Evolutionary conservation across 2,888 invertebrate genomes (phyloP), one percentile per base, ranked within the genome.

Genomic region (Strigamia transsilvanica): DNA sequence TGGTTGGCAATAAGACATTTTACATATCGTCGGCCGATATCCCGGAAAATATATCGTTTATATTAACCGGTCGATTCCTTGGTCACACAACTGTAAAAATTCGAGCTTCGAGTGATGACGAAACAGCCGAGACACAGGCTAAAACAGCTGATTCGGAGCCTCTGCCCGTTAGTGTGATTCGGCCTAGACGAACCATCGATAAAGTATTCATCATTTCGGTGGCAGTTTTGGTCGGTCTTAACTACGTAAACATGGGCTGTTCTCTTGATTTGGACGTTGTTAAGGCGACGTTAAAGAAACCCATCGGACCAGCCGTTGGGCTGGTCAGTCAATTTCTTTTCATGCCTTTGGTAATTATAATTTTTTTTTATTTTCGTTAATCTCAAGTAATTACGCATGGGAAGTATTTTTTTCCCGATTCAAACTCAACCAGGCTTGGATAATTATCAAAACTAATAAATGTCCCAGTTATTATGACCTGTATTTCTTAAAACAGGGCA

Each of bases 181-280:
- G 93, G 0, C 90, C 91, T 51, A 88, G 91, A 81, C 90, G 93
- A 27, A 85, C 91, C 42, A 91, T 95, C 61, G 95, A 95, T 88
- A 91, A 89, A 13, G 88, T 94, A 6, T 96, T 96, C 86, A 92
- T 92, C 0, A 91, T 90, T 66, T 93, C 94, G 83, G 94, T 96
- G 6, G 93, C 93, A 2, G 88, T 92, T 78, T 90, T 96, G 79
- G 93, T 94, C 61, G 93, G 94, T 0, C 89, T 96, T 80, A 92
- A 96, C 85, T 96, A 95, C 86, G 93, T 97, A 82, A 96, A 96
- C 89, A 96, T 96, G 89, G 96, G 97, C 0, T 95, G 96, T 86
- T 95, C 96, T 0, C 90, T 96, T 87, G 93, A 96, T 87, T 91
- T 94, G 91, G 88, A 90, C 0, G 91, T 92, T 0, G 91, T 95